These are phyloP conservation scores for Porites rus DNA, from an alignment of 92 coral and sea anemone species.

Conservation along the genomic window DNA sequence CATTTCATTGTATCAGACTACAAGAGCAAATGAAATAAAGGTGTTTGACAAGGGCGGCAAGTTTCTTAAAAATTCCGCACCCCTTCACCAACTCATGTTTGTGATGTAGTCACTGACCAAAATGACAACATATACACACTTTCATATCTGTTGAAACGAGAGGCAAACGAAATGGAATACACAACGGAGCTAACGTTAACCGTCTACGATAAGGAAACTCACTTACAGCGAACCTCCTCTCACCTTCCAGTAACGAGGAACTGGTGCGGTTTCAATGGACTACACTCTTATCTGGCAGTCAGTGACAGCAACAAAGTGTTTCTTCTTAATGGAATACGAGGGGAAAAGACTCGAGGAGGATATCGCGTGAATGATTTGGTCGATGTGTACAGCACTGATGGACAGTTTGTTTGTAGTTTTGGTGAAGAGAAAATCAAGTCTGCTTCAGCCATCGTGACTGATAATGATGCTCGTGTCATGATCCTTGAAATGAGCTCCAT, in stretches of 20 bases:
- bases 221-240: background rate
- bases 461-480: conserved; percentile 44
- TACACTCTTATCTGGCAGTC: conserved; percentile 14
- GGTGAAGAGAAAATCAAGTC: conserved; percentile 6
- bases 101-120: background rate
- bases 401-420: conserved; percentile 39
- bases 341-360: background rate
- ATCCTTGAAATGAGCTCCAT: background rate
- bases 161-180: background rate
- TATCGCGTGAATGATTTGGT: background rate
- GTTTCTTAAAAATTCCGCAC: conserved; percentile 36
- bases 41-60: conserved; percentile 47
- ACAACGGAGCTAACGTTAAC: background rate
- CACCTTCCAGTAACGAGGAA: background rate
- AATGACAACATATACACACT: conserved; percentile 37
- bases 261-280: background rate
- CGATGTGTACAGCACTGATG: conserved; percentile 30
- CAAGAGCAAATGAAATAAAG: conserved; percentile 17
- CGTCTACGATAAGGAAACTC: background rate
- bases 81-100: background rate
- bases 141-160: too few relatives aligned
- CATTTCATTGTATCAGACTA: conserved; percentile 11
- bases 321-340: background rate
- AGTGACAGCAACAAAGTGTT: conserved; percentile 17
- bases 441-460: conserved; percentile 16